phyloP scores from a whole-genome alignment of 2,888 invertebrate species.

The Xanthorhoe spadicearia region DNA sequence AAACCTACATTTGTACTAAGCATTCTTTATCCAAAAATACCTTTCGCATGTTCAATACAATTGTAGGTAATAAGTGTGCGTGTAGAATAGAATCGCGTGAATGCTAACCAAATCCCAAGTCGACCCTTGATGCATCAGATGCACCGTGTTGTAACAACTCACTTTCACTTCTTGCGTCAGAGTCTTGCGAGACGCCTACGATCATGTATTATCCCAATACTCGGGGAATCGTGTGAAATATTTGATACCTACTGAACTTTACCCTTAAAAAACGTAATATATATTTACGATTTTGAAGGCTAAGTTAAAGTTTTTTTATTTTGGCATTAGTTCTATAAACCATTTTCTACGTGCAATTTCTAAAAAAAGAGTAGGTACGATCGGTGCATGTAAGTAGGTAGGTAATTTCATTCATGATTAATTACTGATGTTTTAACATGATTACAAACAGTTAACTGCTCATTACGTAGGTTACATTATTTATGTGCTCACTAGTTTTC shows the following conservation, averaged over 20 bases:
- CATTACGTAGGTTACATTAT: background rate
- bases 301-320: no score
- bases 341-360: no score
- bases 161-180: constrained; percentile 81
- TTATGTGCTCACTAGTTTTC: background rate
- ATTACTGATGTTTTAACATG: constrained; percentile 2
- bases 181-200: constrained; percentile 55
- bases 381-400: no score
- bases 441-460: background rate
- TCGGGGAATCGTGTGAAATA: constrained; percentile 17
- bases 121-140: constrained; percentile 74
- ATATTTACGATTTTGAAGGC: no score
- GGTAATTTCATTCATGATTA: no score
- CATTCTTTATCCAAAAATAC: background rate
- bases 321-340: no score
- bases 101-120: constrained; percentile 43
- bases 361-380: no score
- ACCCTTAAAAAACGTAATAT: background rate
- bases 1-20: no score
- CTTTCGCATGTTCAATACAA: background rate
- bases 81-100: constrained; percentile 37
- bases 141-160: constrained; percentile 75
- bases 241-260: constrained; percentile 5
- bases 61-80: constrained; percentile 23
- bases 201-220: constrained; percentile 51